phyloP scores from a whole-genome alignment of 1,140 invertebrate species.

The Harlomillsia oculata region DNA sequence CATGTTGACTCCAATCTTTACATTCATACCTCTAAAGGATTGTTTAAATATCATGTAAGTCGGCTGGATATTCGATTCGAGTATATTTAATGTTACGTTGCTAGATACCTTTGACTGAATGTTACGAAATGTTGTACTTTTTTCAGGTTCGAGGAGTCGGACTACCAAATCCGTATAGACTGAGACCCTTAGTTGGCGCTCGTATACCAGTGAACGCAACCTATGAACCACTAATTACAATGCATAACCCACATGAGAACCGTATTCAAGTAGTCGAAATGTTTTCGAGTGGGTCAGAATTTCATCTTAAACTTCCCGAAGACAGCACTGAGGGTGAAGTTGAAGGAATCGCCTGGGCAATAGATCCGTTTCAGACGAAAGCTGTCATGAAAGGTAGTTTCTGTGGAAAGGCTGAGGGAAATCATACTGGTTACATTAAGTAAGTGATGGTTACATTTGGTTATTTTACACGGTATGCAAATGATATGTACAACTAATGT shows the following conservation, averaged over 20 bases:
- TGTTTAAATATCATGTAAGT: constrained; percentile 68
- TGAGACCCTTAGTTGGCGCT: constrained; percentile 78
- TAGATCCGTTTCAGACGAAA: constrained; percentile 80
- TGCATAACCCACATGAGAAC: constrained; percentile 85
- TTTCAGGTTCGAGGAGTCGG: constrained; percentile 68
- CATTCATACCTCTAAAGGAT: constrained; percentile 86
- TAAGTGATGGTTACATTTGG: constrained; percentile 34
- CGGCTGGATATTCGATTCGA: too few species aligned
- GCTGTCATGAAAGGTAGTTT: constrained; percentile 78
- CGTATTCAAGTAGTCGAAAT: constrained; percentile 62
- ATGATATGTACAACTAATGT: background rate
- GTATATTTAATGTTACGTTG: too few species aligned
- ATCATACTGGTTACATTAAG: constrained; percentile 73
- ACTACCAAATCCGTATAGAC: constrained; percentile 73
- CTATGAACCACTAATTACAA: constrained; percentile 76
- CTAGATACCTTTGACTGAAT: constrained; percentile 30
- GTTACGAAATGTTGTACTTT: constrained; percentile 23
- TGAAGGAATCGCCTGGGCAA: constrained; percentile 78
- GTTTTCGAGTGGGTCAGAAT: constrained; percentile 68
- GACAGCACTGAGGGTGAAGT: constrained; percentile 46
- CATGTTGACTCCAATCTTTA: constrained; percentile 76
- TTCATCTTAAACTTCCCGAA: constrained; percentile 74
- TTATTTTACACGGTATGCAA: background rate
- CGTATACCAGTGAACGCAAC: constrained; percentile 84
- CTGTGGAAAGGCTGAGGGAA: constrained; percentile 61